Evolutionary conservation across 2,113 vertebrate species (phyloP).

Genomic region (Thamnaconus septentrionalis): DNA sequence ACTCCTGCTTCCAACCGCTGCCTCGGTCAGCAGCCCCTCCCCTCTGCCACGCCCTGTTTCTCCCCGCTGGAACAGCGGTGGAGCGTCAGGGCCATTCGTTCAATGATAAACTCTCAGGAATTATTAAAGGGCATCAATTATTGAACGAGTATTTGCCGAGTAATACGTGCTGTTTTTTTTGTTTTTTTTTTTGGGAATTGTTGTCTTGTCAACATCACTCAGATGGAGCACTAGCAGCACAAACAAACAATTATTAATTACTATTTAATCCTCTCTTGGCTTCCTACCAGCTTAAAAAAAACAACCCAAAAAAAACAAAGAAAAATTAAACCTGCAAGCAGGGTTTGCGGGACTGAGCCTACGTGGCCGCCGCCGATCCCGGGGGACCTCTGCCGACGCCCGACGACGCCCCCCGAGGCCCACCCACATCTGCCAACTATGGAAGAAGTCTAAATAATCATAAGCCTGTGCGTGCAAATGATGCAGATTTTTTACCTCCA

Average conservation of each 20-base stretch:
- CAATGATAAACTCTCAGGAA: conserved; percentile 33
- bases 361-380: too few species aligned
- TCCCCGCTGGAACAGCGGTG: conserved; percentile 1
- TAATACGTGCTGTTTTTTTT: conserved; percentile 6
- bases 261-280: conserved; percentile 15
- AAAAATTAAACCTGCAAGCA: too few species aligned
- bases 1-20: conserved; percentile 6
- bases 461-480: too few species aligned
- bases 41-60: conserved; percentile 30
- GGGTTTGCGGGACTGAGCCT: too few species aligned
- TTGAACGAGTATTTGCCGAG: conserved; percentile 24
- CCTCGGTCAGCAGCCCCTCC: too few species aligned
- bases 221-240: conserved; percentile 2
- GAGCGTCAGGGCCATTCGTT: conserved; percentile 30
- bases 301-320: too few species aligned
- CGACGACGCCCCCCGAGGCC: too few species aligned
- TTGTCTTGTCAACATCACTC: conserved; percentile 1
- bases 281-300: too few species aligned
- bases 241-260: conserved; percentile 21
- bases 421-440: too few species aligned
- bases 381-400: too few species aligned
- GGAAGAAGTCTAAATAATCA: too few species aligned
- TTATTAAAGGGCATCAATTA: conserved; percentile 55
- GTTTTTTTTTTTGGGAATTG: neutral
- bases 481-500: too few species aligned